Evolutionary conservation across 2,113 vertebrate species (phyloP).

Genomic region (Xenopus laevis): DNA sequence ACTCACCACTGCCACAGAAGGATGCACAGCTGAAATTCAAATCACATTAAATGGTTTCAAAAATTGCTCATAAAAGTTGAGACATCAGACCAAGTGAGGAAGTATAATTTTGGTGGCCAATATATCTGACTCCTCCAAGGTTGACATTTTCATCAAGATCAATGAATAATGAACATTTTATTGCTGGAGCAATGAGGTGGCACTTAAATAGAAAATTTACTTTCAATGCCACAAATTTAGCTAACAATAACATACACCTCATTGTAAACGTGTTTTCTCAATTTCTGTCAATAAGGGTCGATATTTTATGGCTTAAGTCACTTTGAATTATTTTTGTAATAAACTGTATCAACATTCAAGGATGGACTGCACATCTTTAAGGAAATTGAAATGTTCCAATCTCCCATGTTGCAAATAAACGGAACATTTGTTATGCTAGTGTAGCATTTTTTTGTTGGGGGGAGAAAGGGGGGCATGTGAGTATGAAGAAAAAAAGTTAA

Average conservation of each 20-base stretch:
- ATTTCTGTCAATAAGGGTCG: neutral
- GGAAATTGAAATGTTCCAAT: neutral
- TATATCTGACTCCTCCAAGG: slow-evolving; percentile 26
- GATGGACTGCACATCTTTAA: neutral
- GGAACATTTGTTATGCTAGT: too few relatives aligned
- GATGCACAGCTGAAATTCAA: slow-evolving; percentile 50
- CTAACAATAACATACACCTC: slow-evolving; percentile 11
- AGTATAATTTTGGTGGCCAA: slow-evolving; percentile 40
- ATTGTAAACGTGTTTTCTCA: neutral
- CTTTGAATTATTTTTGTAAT: neutral
- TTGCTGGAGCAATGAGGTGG: slow-evolving; percentile 27
- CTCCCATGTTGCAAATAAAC: neutral
- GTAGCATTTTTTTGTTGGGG: too few relatives aligned
- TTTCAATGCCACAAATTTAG: slow-evolving; percentile 44
- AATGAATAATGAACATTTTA: slow-evolving; percentile 38
- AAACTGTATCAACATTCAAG: neutral
- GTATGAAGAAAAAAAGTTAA: too few relatives aligned
- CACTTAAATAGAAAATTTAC: slow-evolving; percentile 38
- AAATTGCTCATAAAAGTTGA: slow-evolving; percentile 44
- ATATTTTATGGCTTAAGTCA: neutral
- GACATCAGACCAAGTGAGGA: slow-evolving; percentile 41
- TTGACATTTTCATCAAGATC: slow-evolving; percentile 45
- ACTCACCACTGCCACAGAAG: slow-evolving; percentile 46
- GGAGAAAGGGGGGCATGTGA: too few relatives aligned
- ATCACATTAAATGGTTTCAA: slow-evolving; percentile 49